A percentile compares a stretch with the other conserved stretches of the same genome.
Evolutionary conservation across 2,888 invertebrate species (phyloP).

Genomic region (Ceratothoa steindachneri): DNA sequence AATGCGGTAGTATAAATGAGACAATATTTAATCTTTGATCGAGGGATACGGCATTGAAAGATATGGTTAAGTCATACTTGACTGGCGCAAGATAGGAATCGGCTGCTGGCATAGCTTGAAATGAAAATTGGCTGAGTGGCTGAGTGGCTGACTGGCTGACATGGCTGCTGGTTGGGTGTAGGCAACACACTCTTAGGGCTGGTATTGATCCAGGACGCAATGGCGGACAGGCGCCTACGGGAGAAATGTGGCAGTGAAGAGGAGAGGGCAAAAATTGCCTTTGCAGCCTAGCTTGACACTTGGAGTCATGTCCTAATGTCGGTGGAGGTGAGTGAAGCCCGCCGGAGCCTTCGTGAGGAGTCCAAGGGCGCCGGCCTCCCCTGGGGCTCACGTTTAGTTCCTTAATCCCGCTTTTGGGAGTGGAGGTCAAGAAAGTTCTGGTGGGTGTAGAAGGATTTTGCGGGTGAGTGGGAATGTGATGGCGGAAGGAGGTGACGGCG

Average conservation of each 20-base stretch:
- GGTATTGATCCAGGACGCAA: conserved; percentile 37
- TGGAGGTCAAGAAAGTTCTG: conserved; percentile 12
- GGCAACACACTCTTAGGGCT: conserved; percentile 26
- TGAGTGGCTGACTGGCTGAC: conserved; percentile 26
- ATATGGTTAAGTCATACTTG: background rate
- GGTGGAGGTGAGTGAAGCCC: conserved; percentile 41
- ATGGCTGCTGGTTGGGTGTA: conserved; percentile 24
- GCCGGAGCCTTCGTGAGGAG: conserved; percentile 20
- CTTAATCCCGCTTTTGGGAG: conserved; percentile 10
- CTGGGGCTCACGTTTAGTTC: conserved; percentile 5
- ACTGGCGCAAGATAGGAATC: conserved; percentile 2
- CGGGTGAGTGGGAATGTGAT: conserved; percentile 2
- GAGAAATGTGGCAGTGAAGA: conserved; percentile 30
- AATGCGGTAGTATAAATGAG: too few species aligned
- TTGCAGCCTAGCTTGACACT: conserved; percentile 34
- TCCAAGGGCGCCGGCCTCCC: conserved; percentile 12
- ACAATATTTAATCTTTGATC: too few species aligned
- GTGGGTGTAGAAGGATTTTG: conserved; percentile 8
- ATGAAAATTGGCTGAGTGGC: conserved; percentile 16
- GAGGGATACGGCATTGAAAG: too few species aligned
- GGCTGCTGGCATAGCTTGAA: too few species aligned
- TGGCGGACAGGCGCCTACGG: conserved; percentile 36
- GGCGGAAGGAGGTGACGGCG: conserved; percentile 1
- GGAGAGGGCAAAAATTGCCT: conserved; percentile 26
- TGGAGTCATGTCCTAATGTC: conserved; percentile 46